Percentiles rank a stretch among this genome's conserved stretches.
Conservation (phyloP, 1,140 invertebrate species). For the Semibalanus balanoides region DNA sequence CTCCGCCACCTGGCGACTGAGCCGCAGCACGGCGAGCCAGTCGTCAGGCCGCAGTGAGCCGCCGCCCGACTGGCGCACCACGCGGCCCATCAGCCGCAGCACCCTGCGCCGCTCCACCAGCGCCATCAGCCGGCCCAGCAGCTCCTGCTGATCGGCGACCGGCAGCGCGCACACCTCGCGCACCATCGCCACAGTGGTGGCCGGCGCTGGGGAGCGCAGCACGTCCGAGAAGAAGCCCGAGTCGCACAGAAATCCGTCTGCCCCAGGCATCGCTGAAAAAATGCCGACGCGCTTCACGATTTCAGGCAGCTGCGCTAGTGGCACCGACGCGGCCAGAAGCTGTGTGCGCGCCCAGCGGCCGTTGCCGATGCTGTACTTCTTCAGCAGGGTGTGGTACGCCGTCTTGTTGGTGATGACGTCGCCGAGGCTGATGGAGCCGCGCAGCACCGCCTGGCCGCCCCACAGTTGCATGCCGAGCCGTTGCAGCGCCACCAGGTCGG, state of each 20-base stretch:
- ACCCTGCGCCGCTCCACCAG: background rate
- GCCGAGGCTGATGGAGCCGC: background rate
- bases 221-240: background rate
- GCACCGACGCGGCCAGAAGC: background rate
- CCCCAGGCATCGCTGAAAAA: background rate
- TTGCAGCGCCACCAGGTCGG: constrained; percentile 15
- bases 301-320: background rate
- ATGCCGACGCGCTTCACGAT: background rate
- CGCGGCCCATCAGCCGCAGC: background rate
- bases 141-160: background rate
- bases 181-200: background rate
- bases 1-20: background rate
- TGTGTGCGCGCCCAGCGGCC: background rate
- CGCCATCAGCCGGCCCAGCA: background rate
- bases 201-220: background rate
- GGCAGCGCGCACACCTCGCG: background rate
- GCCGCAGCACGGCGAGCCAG: background rate
- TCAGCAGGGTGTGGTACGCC: background rate
- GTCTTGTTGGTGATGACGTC: background rate
- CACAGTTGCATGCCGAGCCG: background rate
- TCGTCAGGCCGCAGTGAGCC: background rate
- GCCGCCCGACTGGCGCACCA: background rate
- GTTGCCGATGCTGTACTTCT: background rate
- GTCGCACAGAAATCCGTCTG: background rate
- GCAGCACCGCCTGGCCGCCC: background rate